Conservation (phyloP, 2,797 vertebrate genomes). For the Rhynchonycteris naso region DNA sequence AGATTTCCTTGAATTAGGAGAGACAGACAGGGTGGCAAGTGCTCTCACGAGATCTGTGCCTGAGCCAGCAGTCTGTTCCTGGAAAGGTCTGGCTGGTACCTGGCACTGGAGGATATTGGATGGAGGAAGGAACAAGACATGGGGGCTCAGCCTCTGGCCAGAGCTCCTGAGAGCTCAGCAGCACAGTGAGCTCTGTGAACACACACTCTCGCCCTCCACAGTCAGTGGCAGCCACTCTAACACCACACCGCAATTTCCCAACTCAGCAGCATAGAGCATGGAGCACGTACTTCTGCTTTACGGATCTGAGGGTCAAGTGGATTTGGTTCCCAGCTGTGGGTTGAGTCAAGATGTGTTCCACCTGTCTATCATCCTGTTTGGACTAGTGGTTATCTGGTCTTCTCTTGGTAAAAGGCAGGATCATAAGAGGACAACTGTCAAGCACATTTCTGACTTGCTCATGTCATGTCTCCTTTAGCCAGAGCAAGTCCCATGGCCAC, state of each 20-base stretch:
- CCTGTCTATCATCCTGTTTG: neutral
- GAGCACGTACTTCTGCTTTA: neutral
- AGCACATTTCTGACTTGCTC: neutral
- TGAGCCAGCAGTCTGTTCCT: neutral
- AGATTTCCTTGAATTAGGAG: neutral
- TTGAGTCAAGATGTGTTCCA: neutral
- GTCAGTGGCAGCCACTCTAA: rapidly evolving
- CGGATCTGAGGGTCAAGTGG: rapidly evolving
- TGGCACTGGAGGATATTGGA: neutral
- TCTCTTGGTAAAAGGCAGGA: neutral
- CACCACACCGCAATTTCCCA: neutral
- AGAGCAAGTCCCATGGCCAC: neutral
- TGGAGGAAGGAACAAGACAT: neutral
- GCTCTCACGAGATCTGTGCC: neutral
- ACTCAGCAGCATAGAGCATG: rapidly evolving
- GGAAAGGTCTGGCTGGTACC: neutral
- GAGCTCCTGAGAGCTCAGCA: neutral
- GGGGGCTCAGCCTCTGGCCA: neutral
- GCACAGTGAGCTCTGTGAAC: neutral
- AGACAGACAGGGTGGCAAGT: neutral
- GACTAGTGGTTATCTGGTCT: neutral
- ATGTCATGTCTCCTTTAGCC: neutral
- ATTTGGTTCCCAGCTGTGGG: neutral
- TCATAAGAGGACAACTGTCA: neutral
- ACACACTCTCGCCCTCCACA: rapidly evolving